Evolutionary conservation across 2,888 invertebrate species (phyloP).

Genomic region (Lagria hirta): DNA sequence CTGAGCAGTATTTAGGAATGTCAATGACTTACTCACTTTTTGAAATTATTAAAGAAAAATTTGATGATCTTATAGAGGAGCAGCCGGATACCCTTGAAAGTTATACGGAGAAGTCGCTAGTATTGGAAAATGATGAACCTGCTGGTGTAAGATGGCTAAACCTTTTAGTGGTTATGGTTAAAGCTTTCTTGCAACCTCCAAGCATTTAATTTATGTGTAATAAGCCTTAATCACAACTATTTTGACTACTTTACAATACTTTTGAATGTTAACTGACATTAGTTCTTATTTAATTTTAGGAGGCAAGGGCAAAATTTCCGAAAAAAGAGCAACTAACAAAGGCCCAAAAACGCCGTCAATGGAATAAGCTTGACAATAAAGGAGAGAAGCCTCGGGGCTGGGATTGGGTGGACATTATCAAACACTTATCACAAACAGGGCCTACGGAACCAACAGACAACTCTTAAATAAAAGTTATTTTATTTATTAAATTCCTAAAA

Average conservation of each 20-base stretch:
- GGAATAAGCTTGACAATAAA: conserved; percentile 76
- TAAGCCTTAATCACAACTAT: too few relatives aligned
- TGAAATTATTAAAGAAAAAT: conserved; percentile 85
- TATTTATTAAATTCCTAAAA: conserved; percentile 18
- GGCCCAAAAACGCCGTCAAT: conserved; percentile 85
- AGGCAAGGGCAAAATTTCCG: conserved; percentile 59
- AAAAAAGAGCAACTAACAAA: conserved; percentile 88
- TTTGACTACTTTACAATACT: too few relatives aligned
- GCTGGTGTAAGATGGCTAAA: too few relatives aligned
- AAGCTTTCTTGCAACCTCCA: too few relatives aligned
- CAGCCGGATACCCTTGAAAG: conserved; percentile 64
- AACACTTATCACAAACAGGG: conserved; percentile 85
- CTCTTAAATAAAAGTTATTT: conserved; percentile 28
- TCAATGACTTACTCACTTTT: conserved; percentile 95
- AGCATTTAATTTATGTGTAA: too few relatives aligned
- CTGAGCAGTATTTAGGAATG: conserved; percentile 81
- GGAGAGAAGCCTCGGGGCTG: conserved; percentile 88
- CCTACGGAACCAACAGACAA: conserved; percentile 53
- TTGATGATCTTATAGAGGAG: conserved; percentile 66
- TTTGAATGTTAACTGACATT: too few relatives aligned
- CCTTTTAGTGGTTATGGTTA: too few relatives aligned
- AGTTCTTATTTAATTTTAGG: conserved; percentile 37
- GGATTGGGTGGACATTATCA: conserved; percentile 96
- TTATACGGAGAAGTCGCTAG: conserved; percentile 57
- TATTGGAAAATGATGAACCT: conserved; percentile 22